phyloP scores from a whole-genome alignment of 2,797 vertebrate genomes.

The Esox masquinongy region DNA sequence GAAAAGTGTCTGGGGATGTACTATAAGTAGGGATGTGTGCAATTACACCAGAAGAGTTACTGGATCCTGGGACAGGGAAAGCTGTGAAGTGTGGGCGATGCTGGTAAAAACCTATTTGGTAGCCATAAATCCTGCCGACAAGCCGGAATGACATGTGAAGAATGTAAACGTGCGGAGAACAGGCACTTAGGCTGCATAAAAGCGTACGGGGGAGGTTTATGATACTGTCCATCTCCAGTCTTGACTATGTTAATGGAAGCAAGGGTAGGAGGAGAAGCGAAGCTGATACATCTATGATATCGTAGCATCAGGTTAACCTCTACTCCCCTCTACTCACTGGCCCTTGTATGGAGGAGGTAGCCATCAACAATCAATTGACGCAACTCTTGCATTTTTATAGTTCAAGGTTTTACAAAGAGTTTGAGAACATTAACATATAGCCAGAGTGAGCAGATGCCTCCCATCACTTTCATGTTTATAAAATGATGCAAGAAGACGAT shows the following conservation, averaged over 20 bases:
- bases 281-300: background rate
- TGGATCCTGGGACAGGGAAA: background rate
- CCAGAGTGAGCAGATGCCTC: background rate
- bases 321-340: background rate
- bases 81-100: background rate
- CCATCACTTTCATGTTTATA: background rate
- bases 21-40: conserved; percentile 39
- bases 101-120: conserved; percentile 5
- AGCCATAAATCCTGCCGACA: conserved; percentile 1
- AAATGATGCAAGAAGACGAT: background rate
- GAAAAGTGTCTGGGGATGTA: conserved; percentile 51
- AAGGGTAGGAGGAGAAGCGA: background rate
- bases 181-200: conserved; percentile 10
- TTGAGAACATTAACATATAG: background rate
- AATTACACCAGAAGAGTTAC: conserved; percentile 16
- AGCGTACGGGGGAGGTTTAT: background rate
- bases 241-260: background rate
- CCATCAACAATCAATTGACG: background rate
- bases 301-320: background rate
- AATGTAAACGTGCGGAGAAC: background rate
- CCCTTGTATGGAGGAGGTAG: background rate
- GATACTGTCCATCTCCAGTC: background rate
- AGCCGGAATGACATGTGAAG: conserved; percentile 4
- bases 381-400: too few species aligned
- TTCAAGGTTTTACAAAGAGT: background rate